phyloP scores from a whole-genome alignment of 2,888 invertebrate species.

The Agrilus mali region DNA sequence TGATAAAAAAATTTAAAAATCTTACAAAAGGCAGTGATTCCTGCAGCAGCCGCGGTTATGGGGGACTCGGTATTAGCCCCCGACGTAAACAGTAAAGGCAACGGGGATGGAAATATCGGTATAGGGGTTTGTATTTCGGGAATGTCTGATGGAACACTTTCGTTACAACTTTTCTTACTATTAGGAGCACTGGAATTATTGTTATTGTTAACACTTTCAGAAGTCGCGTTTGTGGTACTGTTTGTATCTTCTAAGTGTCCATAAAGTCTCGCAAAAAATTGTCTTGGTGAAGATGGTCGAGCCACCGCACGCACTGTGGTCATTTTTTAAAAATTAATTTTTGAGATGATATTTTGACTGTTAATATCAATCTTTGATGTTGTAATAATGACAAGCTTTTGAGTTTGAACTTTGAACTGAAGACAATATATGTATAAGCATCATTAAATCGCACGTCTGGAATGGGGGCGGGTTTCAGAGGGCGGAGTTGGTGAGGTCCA shows the following conservation, averaged over 20 bases:
- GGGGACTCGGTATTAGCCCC: slow-evolving; percentile 27
- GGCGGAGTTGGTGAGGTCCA: slow-evolving; percentile 15
- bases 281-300: slow-evolving; percentile 62
- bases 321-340: slow-evolving; percentile 5
- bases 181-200: slow-evolving; percentile 1
- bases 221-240: neutral
- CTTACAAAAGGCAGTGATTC: slow-evolving; percentile 41
- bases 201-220: neutral
- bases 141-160: slow-evolving; percentile 12
- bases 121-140: slow-evolving; percentile 5
- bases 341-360: neutral
- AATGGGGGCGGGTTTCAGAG: slow-evolving; percentile 12
- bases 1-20: neutral
- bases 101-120: slow-evolving; percentile 23
- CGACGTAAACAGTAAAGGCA: slow-evolving; percentile 29
- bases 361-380: neutral
- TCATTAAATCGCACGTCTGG: too few species aligned
- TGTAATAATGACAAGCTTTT: too few species aligned
- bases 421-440: too few species aligned
- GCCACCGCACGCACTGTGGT: slow-evolving; percentile 19
- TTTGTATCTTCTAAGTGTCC: slow-evolving; percentile 51
- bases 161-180: slow-evolving; percentile 16
- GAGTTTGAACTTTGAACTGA: too few species aligned
- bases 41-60: slow-evolving; percentile 41
- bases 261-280: slow-evolving; percentile 69